These are phyloP conservation scores for Neotoma lepida DNA, from an alignment of 2,113 vertebrate species.

Conservation along the genomic window DNA sequence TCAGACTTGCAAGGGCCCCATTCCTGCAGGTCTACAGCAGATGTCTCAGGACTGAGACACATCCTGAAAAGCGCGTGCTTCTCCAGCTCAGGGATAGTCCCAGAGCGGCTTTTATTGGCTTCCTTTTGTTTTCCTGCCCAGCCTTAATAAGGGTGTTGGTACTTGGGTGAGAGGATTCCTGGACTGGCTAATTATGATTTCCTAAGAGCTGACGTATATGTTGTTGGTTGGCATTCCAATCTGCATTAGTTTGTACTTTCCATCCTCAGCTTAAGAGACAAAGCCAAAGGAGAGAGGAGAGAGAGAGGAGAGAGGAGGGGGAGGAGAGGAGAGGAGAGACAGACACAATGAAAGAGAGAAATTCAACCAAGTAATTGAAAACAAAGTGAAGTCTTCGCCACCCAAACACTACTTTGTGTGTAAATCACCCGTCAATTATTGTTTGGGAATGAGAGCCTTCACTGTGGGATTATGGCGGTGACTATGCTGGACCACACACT, in stretches of 20 bases:
- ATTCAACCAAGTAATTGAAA: background rate
- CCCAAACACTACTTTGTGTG: background rate
- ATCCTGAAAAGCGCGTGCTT: constrained; percentile 72
- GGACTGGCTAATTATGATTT: constrained; percentile 82
- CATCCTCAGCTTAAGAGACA: constrained; percentile 55
- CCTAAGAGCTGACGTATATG: constrained; percentile 80
- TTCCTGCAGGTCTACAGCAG: constrained; percentile 79
- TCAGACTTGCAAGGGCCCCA: constrained; percentile 72
- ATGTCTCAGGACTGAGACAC: constrained; percentile 78
- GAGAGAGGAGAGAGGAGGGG: background rate
- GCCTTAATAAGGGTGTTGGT: constrained; percentile 82
- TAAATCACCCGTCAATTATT: background rate
- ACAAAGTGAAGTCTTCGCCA: background rate
- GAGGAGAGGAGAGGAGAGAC: background rate
- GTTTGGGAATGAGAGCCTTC: background rate
- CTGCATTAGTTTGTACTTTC: constrained; percentile 80
- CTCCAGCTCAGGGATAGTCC: constrained; percentile 81
- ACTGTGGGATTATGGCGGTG: background rate
- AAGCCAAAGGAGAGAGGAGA: background rate
- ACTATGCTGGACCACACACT: background rate
- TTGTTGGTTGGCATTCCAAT: constrained; percentile 81
- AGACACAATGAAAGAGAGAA: background rate
- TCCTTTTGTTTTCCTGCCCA: constrained; percentile 79
- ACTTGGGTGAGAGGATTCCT: constrained; percentile 83
- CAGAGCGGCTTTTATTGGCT: constrained; percentile 78